These are phyloP conservation scores for Drosophila recens DNA, from an alignment of 2,888 invertebrate genomes.

Conservation along the genomic window DNA sequence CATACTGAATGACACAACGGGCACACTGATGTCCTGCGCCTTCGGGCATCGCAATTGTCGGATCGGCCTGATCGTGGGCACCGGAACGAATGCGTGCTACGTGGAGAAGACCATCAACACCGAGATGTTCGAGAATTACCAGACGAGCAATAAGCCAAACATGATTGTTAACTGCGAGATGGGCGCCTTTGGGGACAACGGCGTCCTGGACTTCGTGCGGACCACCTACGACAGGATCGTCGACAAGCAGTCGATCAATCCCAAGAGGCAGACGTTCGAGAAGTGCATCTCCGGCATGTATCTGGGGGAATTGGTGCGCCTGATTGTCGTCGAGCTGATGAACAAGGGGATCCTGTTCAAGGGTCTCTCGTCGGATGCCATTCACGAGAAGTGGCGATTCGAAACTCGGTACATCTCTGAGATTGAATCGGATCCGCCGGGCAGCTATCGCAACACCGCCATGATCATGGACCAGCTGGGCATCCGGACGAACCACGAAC, in stretches of 20 bases:
- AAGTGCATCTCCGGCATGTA: slow-evolving; percentile 96
- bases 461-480: slow-evolving; percentile 92
- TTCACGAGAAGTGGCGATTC: slow-evolving; percentile 87
- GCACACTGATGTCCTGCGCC: slow-evolving; percentile 96
- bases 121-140: slow-evolving; percentile 89
- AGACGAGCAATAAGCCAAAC: slow-evolving; percentile 44
- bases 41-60: slow-evolving; percentile 90
- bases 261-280: slow-evolving; percentile 93
- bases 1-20: slow-evolving; percentile 96
- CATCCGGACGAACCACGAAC: slow-evolving; percentile 88
- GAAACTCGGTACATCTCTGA: slow-evolving; percentile 98
- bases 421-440: slow-evolving; percentile 93
- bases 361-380: slow-evolving; percentile 31
- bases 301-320: slow-evolving; percentile 96
- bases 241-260: slow-evolving; percentile 92
- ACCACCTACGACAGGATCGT: slow-evolving; percentile 93
- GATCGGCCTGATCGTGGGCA: slow-evolving; percentile 91
- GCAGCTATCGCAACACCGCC: slow-evolving; percentile 91
- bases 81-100: slow-evolving; percentile 97
- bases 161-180: slow-evolving; percentile 97
- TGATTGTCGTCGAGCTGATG: slow-evolving; percentile 92
- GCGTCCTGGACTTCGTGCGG: slow-evolving; percentile 92
- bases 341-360: slow-evolving; percentile 86
- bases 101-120: slow-evolving; percentile 91
- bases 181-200: slow-evolving; percentile 98